These are phyloP conservation scores for Sceliomorpha sp. DNA, from an alignment of 2,888 invertebrate species.

Conservation along the genomic window DNA sequence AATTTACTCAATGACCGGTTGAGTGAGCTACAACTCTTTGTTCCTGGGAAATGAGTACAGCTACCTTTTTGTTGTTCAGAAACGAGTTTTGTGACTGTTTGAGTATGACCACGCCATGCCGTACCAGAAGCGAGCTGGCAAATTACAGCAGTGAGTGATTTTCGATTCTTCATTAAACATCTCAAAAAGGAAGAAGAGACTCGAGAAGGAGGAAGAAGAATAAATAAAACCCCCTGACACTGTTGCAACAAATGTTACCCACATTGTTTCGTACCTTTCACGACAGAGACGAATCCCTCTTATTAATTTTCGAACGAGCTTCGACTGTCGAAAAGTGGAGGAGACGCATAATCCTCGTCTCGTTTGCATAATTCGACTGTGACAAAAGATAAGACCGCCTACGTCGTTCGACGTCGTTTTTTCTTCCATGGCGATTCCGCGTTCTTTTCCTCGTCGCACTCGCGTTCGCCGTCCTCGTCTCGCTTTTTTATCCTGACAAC, in stretches of 20 bases:
- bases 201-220: no score
- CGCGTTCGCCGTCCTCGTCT: slow-evolving; percentile 17
- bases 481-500: slow-evolving; percentile 56
- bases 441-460: slow-evolving; percentile 16
- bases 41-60: slow-evolving; percentile 9
- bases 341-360: slow-evolving; percentile 5
- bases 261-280: background rate
- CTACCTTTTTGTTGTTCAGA: slow-evolving; percentile 2
- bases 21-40: slow-evolving; percentile 1
- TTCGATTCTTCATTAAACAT: slow-evolving; percentile 8
- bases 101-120: background rate
- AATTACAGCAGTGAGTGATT: background rate
- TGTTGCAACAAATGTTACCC: background rate
- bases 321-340: slow-evolving; percentile 5
- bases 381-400: slow-evolving; percentile 62
- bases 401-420: slow-evolving; percentile 59
- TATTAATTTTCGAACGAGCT: background rate
- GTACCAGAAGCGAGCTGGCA: slow-evolving; percentile 2
- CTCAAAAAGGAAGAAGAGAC: slow-evolving; percentile 1
- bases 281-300: no score
- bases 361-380: slow-evolving; percentile 61
- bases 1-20: slow-evolving; percentile 7
- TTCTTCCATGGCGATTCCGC: slow-evolving; percentile 23
- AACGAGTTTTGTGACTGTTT: slow-evolving; percentile 6
- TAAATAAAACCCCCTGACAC: no score